These are phyloP conservation scores for Microchirus variegatus DNA, from an alignment of 2,797 vertebrate species.

Conservation along the genomic window DNA sequence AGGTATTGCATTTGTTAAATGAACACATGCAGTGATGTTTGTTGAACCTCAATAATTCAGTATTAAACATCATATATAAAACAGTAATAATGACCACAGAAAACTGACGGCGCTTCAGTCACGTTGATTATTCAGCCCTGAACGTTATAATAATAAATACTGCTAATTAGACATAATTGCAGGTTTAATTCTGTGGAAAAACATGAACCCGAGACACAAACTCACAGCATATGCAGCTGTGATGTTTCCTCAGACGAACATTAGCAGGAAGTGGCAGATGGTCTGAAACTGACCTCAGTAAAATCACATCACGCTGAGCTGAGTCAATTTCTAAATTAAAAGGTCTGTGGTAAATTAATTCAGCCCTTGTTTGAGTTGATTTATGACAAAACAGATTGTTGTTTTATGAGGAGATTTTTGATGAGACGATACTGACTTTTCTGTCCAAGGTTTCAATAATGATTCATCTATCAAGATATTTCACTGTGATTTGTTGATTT, in stretches of 20 bases:
- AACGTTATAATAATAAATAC: no score
- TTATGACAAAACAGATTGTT: not conserved
- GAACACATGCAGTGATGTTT: no score
- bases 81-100: no score
- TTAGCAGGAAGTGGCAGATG: constrained; percentile 39
- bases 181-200: constrained; percentile 31
- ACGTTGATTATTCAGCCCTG: no score
- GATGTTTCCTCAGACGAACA: constrained; percentile 18
- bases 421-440: not conserved
- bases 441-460: no score
- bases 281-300: constrained; percentile 9
- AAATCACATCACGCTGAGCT: not conserved
- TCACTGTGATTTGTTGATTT: no score
- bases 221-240: constrained; percentile 18
- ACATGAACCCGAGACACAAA: constrained; percentile 22
- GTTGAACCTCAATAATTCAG: no score
- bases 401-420: not conserved
- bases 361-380: not conserved
- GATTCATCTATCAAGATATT: no score
- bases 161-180: constrained; percentile 5
- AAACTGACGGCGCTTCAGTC: no score
- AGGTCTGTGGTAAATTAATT: not conserved
- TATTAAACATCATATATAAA: no score
- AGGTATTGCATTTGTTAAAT: no score
- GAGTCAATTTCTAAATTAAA: constrained; percentile 4